A percentile compares a stretch with the other conserved stretches of the same genome.
phyloP scores from a whole-genome alignment of 2,888 invertebrate species.

The Troilus luridus region DNA sequence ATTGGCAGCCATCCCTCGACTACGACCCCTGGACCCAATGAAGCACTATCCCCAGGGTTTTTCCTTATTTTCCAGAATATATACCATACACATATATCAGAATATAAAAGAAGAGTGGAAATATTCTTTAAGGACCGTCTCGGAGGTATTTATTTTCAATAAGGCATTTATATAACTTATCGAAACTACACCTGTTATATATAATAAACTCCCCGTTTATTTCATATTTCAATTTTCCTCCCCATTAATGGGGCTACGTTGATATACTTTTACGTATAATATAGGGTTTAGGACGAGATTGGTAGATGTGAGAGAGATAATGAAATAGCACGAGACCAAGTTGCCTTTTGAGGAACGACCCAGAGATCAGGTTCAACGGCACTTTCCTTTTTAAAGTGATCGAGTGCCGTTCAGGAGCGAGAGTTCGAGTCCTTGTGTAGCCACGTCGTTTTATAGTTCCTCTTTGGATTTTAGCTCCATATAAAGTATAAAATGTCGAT shows the following conservation, averaged over 20 bases:
- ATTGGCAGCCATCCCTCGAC: too few relatives aligned
- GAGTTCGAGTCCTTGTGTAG: background rate
- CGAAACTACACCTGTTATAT: background rate
- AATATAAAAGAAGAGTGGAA: too few relatives aligned
- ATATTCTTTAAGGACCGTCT: too few relatives aligned
- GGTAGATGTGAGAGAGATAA: background rate
- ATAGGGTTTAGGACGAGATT: background rate
- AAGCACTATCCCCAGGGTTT: too few relatives aligned
- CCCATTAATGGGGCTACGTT: background rate
- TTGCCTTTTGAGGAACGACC: background rate
- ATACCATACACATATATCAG: too few relatives aligned
- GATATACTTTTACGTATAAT: background rate
- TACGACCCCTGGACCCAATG: too few relatives aligned
- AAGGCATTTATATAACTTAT: too few relatives aligned
- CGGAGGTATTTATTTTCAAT: too few relatives aligned
- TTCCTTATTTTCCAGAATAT: too few relatives aligned
- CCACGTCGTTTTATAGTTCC: background rate
- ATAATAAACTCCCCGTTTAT: background rate
- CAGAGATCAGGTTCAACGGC: constrained; percentile 17
- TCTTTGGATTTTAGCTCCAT: background rate
- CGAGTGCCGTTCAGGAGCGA: background rate
- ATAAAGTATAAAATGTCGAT: background rate
- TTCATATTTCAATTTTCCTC: background rate
- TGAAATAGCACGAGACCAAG: background rate
- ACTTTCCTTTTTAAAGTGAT: constrained; percentile 16